Evolutionary conservation across 35 echinoderm and acorn worm genomes (phyloP).

Genomic region (Holothuria glaberrima): DNA sequence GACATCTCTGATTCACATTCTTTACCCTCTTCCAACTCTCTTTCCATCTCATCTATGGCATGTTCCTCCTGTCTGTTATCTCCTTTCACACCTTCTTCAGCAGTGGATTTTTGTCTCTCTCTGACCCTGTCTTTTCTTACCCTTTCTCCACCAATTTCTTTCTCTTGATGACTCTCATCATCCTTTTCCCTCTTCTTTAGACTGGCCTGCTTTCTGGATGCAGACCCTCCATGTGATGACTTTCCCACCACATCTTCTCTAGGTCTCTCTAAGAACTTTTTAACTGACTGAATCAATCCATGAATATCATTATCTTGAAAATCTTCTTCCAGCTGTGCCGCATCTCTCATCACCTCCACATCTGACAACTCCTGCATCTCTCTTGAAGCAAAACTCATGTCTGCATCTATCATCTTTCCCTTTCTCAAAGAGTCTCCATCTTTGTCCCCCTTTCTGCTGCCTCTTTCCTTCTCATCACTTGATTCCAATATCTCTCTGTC

Average conservation of each 20-base stretch:
- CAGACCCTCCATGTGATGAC: background rate
- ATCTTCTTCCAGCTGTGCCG: background rate
- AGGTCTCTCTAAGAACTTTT: background rate
- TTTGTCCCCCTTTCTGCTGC: background rate
- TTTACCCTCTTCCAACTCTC: background rate
- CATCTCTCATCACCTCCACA: conserved; percentile 30
- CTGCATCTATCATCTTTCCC: too few species aligned
- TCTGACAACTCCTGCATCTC: background rate
- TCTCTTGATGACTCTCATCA: background rate
- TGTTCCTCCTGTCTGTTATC: background rate
- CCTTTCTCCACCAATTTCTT: background rate
- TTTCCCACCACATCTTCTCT: background rate
- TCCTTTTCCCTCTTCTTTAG: background rate
- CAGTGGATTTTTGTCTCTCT: background rate
- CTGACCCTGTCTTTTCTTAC: background rate
- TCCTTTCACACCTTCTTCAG: background rate
- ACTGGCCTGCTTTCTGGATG: background rate
- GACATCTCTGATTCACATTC: conserved; percentile 18
- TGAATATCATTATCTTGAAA: conserved; percentile 22
- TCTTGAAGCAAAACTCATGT: conserved; percentile 3
- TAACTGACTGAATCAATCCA: background rate
- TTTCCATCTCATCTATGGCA: background rate
- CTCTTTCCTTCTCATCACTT: background rate
- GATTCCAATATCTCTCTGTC: background rate
- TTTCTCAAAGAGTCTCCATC: background rate